These are phyloP conservation scores for Agonopterix heracliana DNA, from an alignment of 2,888 invertebrate species.

Conservation along the genomic window DNA sequence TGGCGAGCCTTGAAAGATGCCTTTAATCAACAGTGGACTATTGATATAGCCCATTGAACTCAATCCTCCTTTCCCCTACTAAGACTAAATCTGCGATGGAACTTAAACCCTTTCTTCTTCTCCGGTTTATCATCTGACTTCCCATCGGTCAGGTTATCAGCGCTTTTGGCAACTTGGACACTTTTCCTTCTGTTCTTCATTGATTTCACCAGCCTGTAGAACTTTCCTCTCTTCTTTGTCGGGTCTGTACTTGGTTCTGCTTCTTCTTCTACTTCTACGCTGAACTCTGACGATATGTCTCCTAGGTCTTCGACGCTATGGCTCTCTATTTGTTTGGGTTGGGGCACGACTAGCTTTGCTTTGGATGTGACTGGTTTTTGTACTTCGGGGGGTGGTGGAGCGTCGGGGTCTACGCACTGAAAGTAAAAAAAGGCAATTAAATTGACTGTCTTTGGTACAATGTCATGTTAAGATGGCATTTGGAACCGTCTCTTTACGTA, in stretches of 20 bases:
- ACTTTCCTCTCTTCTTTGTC: slow-evolving; percentile 61
- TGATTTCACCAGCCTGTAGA: slow-evolving; percentile 64
- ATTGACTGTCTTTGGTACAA: no score
- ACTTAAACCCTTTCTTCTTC: slow-evolving; percentile 64
- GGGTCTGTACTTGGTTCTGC: slow-evolving; percentile 45
- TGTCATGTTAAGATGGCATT: no score
- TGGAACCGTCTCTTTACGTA: no score
- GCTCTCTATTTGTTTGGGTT: slow-evolving; percentile 45
- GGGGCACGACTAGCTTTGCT: slow-evolving; percentile 48
- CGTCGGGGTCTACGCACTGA: slow-evolving; percentile 66
- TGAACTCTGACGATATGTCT: slow-evolving; percentile 69
- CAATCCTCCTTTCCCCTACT: slow-evolving; percentile 65
- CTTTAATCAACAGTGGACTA: no score
- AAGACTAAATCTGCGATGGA: slow-evolving; percentile 64
- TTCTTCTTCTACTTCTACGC: slow-evolving; percentile 66
- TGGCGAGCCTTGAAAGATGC: no score
- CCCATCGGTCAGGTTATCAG: slow-evolving; percentile 53
- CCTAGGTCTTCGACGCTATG: slow-evolving; percentile 69
- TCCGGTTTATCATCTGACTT: slow-evolving; percentile 55
- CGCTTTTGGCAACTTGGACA: slow-evolving; percentile 67
- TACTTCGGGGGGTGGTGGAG: slow-evolving; percentile 41
- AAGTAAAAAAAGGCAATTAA: slow-evolving; percentile 15
- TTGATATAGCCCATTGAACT: background rate
- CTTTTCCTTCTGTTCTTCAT: slow-evolving; percentile 71
- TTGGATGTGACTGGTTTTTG: slow-evolving; percentile 60